phyloP scores from a whole-genome alignment of 2,113 vertebrate genomes.

The Stigmatopora argus region DNA sequence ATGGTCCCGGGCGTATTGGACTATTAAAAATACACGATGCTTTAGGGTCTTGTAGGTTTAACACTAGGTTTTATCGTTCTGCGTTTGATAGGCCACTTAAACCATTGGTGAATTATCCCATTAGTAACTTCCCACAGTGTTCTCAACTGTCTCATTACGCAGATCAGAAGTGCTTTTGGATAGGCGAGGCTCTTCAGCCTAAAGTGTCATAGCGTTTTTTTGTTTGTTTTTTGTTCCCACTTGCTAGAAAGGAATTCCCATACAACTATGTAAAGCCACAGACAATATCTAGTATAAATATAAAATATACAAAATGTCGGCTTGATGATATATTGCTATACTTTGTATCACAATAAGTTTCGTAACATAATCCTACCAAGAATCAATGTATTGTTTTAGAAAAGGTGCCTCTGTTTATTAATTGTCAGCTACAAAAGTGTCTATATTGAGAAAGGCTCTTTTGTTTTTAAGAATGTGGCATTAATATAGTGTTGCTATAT shows the following conservation, averaged over 20 bases:
- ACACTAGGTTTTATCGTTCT: constrained; percentile 11
- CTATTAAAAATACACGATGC: constrained; percentile 39
- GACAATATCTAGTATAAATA: too few relatives aligned
- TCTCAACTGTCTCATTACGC: constrained; percentile 35
- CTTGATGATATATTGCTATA: too few relatives aligned
- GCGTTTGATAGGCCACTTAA: constrained; percentile 28
- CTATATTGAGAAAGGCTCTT: too few relatives aligned
- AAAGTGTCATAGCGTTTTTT: constrained; percentile 10
- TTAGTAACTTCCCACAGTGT: constrained; percentile 34
- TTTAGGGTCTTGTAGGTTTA: constrained; percentile 23
- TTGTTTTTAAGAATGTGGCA: too few relatives aligned
- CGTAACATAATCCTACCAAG: too few relatives aligned
- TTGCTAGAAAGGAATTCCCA: constrained; percentile 13
- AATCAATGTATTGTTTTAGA: too few relatives aligned
- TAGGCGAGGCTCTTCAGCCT: constrained; percentile 27
- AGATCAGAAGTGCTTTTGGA: constrained; percentile 37
- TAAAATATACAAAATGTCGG: too few relatives aligned
- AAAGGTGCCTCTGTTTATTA: too few relatives aligned
- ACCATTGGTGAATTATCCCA: constrained; percentile 38
- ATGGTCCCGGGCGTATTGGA: constrained; percentile 21
- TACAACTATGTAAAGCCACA: not conserved
- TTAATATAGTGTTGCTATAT: too few relatives aligned
- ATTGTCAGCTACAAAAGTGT: too few relatives aligned
- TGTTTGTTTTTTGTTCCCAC: constrained; percentile 12
- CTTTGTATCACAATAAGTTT: too few relatives aligned